Evolutionary conservation across 1,140 invertebrate species (phyloP).

Genomic region (Nasonia giraulti): DNA sequence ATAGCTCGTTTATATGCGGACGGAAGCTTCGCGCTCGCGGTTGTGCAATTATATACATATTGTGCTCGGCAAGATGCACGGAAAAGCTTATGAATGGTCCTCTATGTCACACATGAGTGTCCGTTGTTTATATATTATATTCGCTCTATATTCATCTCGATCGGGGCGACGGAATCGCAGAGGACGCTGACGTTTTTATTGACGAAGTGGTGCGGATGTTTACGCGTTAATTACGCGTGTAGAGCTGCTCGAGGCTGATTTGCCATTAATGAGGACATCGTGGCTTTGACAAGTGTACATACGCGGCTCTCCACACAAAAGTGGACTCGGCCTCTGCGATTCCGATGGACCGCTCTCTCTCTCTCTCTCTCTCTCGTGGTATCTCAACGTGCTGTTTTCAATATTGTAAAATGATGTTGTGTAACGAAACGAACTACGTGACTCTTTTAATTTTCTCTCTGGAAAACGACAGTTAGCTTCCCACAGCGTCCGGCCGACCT

Average conservation of each 20-base stretch:
- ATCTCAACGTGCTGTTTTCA: neutral
- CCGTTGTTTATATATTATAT: neutral
- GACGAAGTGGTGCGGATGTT: neutral
- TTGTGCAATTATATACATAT: neutral
- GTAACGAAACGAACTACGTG: neutral
- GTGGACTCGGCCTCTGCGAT: neutral
- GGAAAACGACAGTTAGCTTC: neutral
- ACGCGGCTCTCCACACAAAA: neutral
- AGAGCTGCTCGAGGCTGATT: neutral
- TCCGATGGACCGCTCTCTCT: neutral
- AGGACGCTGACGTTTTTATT: neutral
- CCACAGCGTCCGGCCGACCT: neutral
- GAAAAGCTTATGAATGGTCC: slow-evolving; percentile 27
- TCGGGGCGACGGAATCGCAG: neutral
- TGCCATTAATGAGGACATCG: neutral
- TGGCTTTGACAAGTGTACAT: neutral
- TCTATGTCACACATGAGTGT: slow-evolving; percentile 11
- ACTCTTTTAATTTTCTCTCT: neutral
- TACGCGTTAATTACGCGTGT: too few relatives aligned
- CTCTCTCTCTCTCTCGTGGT: too few relatives aligned
- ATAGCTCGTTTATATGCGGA: too few relatives aligned
- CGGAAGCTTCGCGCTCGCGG: neutral
- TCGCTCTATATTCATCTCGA: neutral
- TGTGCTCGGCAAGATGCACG: slow-evolving; percentile 10
- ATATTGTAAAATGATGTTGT: neutral